These are phyloP conservation scores for Argopecten irradians DNA, from an alignment of 1,140 invertebrate genomes.

Conservation along the genomic window DNA sequence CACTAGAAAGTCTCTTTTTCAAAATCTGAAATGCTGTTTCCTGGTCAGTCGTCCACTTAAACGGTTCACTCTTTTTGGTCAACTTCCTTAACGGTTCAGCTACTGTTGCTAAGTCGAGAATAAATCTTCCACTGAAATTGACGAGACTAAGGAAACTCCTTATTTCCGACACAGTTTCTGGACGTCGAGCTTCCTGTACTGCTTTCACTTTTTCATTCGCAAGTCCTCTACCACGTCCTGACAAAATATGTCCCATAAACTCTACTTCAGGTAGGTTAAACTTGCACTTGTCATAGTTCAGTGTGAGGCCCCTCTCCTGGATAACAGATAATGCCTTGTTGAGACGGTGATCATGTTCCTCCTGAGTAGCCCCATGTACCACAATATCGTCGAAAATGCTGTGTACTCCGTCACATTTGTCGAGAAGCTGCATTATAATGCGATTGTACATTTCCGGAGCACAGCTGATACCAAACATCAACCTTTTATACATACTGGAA, in stretches of 20 bases:
- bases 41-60: conserved; percentile 37
- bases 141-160: conserved; percentile 57
- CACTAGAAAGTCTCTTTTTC: conserved; percentile 32
- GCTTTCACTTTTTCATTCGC: conserved; percentile 39
- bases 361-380: conserved; percentile 46
- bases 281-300: conserved; percentile 57
- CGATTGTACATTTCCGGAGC: conserved; percentile 54
- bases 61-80: conserved; percentile 36
- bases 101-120: conserved; percentile 30
- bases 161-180: conserved; percentile 46
- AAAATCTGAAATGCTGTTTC: conserved; percentile 31
- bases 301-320: conserved; percentile 45
- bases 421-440: conserved; percentile 43
- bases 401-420: conserved; percentile 40
- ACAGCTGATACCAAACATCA: conserved; percentile 47
- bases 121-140: conserved; percentile 52
- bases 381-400: conserved; percentile 59
- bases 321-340: conserved; percentile 45
- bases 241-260: conserved; percentile 60
- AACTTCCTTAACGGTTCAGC: conserved; percentile 33
- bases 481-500: conserved; percentile 45
- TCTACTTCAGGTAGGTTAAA: conserved; percentile 50
- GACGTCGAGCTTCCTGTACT: conserved; percentile 43
- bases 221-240: conserved; percentile 44
- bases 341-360: conserved; percentile 47